phyloP scores from a whole-genome alignment of 1,140 invertebrate species.

The Ceratosolen solmsi region DNA sequence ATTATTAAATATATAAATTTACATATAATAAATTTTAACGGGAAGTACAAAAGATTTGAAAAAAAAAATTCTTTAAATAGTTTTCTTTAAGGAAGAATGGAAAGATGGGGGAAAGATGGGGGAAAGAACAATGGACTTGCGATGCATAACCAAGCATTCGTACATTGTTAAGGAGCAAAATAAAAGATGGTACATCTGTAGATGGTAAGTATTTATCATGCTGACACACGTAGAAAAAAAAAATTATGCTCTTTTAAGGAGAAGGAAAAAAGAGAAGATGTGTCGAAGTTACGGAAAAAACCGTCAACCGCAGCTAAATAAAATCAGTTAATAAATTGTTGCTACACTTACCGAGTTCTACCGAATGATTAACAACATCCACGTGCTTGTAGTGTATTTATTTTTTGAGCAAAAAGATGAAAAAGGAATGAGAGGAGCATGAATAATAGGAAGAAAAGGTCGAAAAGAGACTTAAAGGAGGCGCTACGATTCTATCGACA shows the following conservation, averaged over 20 bases:
- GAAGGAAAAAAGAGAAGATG: too few relatives aligned
- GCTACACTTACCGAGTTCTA: too few relatives aligned
- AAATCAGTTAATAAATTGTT: too few relatives aligned
- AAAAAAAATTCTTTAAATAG: not conserved
- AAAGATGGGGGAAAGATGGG: too few relatives aligned
- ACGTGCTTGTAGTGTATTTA: not conserved
- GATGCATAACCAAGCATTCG: not conserved
- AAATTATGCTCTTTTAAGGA: not conserved
- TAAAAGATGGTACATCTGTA: not conserved
- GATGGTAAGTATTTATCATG: not conserved
- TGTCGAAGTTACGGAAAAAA: too few relatives aligned
- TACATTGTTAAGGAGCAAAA: not conserved
- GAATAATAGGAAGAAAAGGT: not conserved
- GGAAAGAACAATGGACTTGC: not conserved
- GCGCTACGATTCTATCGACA: not conserved
- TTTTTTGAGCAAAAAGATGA: not conserved
- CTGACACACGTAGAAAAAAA: not conserved
- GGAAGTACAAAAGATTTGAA: not conserved
- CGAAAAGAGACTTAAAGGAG: not conserved
- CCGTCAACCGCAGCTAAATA: too few relatives aligned
- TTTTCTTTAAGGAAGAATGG: not conserved
- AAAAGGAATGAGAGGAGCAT: not conserved
- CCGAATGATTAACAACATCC: not conserved
- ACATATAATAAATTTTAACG: too few relatives aligned
- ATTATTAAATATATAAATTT: too few relatives aligned